phyloP scores from a whole-genome alignment of 1,140 invertebrate genomes.

The Nebria ingens region DNA sequence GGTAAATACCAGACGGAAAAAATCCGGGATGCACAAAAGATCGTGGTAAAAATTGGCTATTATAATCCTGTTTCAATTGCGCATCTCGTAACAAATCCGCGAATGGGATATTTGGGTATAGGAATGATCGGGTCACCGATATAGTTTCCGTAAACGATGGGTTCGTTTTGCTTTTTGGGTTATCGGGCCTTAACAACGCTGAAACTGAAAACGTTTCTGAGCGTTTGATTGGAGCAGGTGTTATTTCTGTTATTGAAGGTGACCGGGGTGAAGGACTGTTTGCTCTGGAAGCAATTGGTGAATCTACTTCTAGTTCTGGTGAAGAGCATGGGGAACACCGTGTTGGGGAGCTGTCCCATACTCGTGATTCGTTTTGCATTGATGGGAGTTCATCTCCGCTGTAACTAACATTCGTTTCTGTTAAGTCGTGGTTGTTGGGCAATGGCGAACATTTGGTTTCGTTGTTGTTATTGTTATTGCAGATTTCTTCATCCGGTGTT shows the following conservation, averaged over 20 bases:
- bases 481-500: constrained; percentile 42
- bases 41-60: constrained; percentile 29
- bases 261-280: constrained; percentile 38
- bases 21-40: constrained; percentile 34
- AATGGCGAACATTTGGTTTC: constrained; percentile 19
- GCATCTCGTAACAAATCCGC: constrained; percentile 44
- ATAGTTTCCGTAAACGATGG: constrained; percentile 41
- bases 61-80: constrained; percentile 34
- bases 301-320: constrained; percentile 60
- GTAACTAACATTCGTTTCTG: constrained; percentile 19
- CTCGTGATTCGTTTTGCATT: constrained; percentile 10
- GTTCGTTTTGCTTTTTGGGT: constrained; percentile 44
- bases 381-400: constrained; percentile 22
- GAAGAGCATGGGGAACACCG: constrained; percentile 44
- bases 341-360: constrained; percentile 34
- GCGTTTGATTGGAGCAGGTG: constrained; percentile 44
- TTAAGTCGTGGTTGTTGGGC: constrained; percentile 16
- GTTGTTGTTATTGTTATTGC: constrained; percentile 34
- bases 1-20: constrained; percentile 32
- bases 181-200: constrained; percentile 63
- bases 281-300: constrained; percentile 43
- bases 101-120: constrained; percentile 48
- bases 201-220: constrained; percentile 71
- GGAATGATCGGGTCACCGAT: constrained; percentile 44
- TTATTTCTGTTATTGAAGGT: constrained; percentile 37